A percentile compares a stretch with the other conserved stretches of the same genome.
phyloP scores from a whole-genome alignment of 2,797 vertebrate genomes.

The Gastrophryne carolinensis region DNA sequence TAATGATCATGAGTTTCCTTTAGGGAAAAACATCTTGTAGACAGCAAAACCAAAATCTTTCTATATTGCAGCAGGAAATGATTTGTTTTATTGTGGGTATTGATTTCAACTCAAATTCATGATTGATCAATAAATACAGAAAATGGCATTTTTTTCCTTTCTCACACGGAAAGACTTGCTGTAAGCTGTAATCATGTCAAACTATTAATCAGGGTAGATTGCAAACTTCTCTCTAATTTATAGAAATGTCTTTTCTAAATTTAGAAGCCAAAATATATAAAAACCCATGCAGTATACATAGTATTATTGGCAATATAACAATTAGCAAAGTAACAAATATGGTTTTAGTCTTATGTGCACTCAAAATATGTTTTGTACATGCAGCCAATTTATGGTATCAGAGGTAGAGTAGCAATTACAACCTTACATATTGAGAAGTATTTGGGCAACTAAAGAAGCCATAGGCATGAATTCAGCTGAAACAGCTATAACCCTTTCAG shows the following conservation, averaged over 20 bases:
- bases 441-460: no score
- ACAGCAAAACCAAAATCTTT: neutral
- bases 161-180: neutral
- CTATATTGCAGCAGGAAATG: neutral
- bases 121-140: conserved; percentile 38
- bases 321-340: no score
- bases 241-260: neutral
- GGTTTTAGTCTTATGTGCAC: no score
- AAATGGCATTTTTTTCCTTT: conserved; percentile 41
- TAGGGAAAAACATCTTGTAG: neutral
- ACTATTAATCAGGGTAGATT: conserved; percentile 23
- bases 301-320: no score
- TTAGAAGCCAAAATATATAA: neutral
- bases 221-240: conserved; percentile 12
- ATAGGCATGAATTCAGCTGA: no score
- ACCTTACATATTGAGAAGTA: no score
- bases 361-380: no score
- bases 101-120: conserved; percentile 32
- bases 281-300: no score
- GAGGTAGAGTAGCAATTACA: no score
- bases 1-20: conserved; percentile 3
- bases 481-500: no score
- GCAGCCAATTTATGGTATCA: no score
- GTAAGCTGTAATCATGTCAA: conserved; percentile 26
- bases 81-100: conserved; percentile 2